Percentiles rank a stretch among this genome's conserved stretches.
Evolutionary conservation across 2,113 vertebrate species (phyloP).

Genomic region (Megatriorchis doriae): DNA sequence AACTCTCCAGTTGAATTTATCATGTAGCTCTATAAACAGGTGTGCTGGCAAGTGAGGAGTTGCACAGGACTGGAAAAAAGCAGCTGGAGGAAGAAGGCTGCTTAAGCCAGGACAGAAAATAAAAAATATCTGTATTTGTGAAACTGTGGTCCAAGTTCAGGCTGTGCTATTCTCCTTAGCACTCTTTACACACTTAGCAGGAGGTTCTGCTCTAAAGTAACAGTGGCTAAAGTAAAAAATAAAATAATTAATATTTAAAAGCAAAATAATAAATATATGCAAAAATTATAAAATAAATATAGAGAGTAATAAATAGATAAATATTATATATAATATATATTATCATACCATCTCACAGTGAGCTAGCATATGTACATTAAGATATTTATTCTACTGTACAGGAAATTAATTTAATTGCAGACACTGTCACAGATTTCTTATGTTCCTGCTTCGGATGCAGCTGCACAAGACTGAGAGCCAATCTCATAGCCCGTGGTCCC

Average conservation of each 20-base stretch:
- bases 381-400: neutral
- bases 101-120: neutral
- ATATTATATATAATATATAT: neutral
- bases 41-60: neutral
- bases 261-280: neutral
- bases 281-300: neutral
- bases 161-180: neutral
- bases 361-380: neutral
- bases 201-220: neutral
- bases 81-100: neutral
- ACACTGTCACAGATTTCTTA: neutral
- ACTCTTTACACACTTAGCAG: neutral
- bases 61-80: neutral
- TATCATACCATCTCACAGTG: neutral
- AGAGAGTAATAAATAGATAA: neutral
- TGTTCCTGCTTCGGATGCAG: neutral
- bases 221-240: neutral
- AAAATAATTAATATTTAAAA: neutral
- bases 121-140: neutral
- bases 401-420: neutral
- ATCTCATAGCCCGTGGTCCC: neutral
- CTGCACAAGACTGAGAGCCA: neutral
- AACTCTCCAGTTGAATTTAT: neutral
- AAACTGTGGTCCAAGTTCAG: neutral
- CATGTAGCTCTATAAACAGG: neutral